These are phyloP conservation scores for Calyptommatus sinebrachiatus DNA, from an alignment of 2,113 vertebrate species.

Conservation along the genomic window DNA sequence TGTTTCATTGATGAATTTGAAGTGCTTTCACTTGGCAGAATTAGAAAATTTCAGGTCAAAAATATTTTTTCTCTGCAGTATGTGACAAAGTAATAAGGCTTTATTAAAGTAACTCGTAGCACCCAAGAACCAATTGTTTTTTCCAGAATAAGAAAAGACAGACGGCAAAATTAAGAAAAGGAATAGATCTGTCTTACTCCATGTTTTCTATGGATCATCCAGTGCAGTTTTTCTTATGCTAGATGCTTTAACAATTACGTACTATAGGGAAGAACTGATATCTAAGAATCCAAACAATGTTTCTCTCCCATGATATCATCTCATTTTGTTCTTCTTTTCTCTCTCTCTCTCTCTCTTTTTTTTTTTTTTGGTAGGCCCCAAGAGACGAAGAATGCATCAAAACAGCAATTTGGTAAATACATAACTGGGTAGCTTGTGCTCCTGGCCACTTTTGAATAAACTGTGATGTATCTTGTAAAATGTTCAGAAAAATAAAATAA, in stretches of 20 bases:
- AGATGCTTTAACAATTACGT: not conserved
- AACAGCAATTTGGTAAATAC: constrained; percentile 44
- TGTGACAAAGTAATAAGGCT: not conserved
- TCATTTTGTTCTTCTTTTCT: not conserved
- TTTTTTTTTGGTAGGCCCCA: not conserved
- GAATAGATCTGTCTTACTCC: not conserved
- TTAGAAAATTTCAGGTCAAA: not conserved
- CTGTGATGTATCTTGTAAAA: constrained; percentile 47
- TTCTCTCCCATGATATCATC: constrained; percentile 19
- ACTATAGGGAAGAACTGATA: not conserved
- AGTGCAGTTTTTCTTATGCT: not conserved
- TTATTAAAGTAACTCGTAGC: not conserved
- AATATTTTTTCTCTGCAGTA: not conserved
- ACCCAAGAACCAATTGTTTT: not conserved
- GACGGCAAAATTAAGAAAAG: constrained; percentile 12
- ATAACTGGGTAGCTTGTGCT: constrained; percentile 48
- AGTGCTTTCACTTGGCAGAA: not conserved
- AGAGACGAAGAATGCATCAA: constrained; percentile 28
- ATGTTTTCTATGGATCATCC: not conserved
- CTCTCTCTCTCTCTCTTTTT: too few relatives aligned
- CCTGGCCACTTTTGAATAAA: constrained; percentile 53
- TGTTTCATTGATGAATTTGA: not conserved
- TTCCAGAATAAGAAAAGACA: not conserved
- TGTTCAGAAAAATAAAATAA: constrained; percentile 57
- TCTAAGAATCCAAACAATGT: constrained; percentile 36